Percentiles rank a stretch among this genome's conserved stretches.
phyloP scores from a whole-genome alignment of 2,113 vertebrate genomes.

The Coracopsis vasa region DNA sequence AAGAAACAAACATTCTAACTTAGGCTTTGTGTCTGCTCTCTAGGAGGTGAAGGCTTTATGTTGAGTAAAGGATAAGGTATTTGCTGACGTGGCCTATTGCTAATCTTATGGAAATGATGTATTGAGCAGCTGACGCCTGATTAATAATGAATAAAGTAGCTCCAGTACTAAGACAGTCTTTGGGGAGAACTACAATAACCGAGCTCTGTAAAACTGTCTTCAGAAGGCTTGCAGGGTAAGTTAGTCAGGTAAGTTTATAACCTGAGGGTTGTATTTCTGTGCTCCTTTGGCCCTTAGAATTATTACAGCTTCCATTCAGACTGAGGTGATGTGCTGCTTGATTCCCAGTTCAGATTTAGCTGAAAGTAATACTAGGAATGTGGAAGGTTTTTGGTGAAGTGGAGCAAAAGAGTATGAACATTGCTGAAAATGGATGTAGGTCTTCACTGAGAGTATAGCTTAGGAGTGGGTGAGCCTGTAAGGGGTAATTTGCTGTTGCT shows the following conservation, averaged over 20 bases:
- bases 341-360: neutral
- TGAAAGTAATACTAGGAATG: neutral
- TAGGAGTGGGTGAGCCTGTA: neutral
- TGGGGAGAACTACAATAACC: neutral
- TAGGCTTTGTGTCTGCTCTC: neutral
- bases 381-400: neutral
- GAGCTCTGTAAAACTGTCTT: neutral
- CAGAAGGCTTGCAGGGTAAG: neutral
- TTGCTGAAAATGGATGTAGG: neutral
- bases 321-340: neutral
- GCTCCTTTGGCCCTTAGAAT: neutral
- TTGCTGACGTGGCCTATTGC: neutral
- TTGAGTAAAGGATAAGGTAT: neutral
- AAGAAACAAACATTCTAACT: neutral
- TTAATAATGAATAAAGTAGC: conserved; percentile 29
- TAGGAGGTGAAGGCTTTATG: neutral
- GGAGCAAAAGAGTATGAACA: neutral
- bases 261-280: neutral
- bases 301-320: neutral
- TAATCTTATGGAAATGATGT: neutral
- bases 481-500: neutral
- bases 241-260: neutral
- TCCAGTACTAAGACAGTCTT: neutral
- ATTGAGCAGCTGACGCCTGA: conserved; percentile 6
- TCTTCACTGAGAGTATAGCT: neutral